phyloP scores from a whole-genome alignment of 2,797 vertebrate genomes.

The Catamblyrhynchus diadema region DNA sequence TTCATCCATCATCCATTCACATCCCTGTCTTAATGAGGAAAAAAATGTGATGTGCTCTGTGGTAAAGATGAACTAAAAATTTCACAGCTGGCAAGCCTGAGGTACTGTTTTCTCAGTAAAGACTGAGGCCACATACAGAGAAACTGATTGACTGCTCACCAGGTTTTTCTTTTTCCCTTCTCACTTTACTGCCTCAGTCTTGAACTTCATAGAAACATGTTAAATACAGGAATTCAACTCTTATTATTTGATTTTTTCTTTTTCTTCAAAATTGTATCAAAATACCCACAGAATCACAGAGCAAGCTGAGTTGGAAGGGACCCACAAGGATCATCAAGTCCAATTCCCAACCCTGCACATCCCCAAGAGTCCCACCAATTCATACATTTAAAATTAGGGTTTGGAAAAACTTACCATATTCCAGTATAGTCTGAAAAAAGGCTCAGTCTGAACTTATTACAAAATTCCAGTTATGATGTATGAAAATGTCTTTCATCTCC shows the following conservation, averaged over 20 bases:
- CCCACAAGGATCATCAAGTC: fast-evolving
- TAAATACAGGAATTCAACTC: not conserved
- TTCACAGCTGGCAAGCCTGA: conserved; percentile 19
- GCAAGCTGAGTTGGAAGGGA: not conserved
- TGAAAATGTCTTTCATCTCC: not conserved
- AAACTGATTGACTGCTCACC: not conserved
- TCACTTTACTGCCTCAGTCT: not conserved
- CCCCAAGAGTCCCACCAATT: not conserved
- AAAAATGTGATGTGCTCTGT: not conserved
- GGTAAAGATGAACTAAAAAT: conserved; percentile 19
- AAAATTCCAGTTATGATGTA: not conserved
- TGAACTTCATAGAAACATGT: not conserved
- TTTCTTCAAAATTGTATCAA: not conserved
- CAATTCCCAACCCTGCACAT: no score
- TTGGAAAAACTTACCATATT: not conserved
- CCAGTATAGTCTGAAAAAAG: not conserved
- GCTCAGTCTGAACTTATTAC: not conserved
- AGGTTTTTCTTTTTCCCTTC: not conserved
- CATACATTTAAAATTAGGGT: not conserved
- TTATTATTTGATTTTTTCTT: not conserved
- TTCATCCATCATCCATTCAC: conserved; percentile 31
- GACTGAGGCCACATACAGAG: not conserved
- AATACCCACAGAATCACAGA: not conserved
- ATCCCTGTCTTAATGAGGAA: not conserved
- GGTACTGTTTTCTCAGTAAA: not conserved